phyloP scores from a whole-genome alignment of 2,113 vertebrate species.

The Pionites leucogaster region DNA sequence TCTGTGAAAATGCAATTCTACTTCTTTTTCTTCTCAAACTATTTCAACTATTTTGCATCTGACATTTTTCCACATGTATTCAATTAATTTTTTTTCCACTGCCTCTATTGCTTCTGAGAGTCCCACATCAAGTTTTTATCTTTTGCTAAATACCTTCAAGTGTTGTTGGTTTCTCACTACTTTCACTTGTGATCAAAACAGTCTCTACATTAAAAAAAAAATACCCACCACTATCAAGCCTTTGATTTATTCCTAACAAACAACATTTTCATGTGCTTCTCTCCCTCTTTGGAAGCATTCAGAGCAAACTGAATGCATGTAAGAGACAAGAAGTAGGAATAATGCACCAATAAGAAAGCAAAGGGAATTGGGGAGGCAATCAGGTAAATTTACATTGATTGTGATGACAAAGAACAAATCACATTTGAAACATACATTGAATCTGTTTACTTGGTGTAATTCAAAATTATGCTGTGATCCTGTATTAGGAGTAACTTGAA shows the following conservation, averaged over 20 bases:
- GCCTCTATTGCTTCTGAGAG: background rate
- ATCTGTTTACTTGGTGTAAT: background rate
- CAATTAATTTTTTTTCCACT: background rate
- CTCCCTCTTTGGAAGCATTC: background rate
- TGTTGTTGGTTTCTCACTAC: background rate
- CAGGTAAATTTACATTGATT: background rate
- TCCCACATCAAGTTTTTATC: background rate
- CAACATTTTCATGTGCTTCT: background rate
- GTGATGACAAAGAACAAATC: background rate
- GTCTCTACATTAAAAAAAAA: background rate
- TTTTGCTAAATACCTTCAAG: background rate
- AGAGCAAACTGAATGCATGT: background rate
- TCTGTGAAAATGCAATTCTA: background rate
- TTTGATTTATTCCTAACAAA: background rate
- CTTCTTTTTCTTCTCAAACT: background rate
- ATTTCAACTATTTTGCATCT: background rate
- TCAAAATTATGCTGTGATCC: background rate
- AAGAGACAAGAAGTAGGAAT: background rate
- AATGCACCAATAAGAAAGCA: background rate
- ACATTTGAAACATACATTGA: background rate
- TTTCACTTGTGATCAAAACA: background rate
- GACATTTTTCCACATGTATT: background rate
- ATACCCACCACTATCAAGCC: fast-evolving
- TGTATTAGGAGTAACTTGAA: background rate
- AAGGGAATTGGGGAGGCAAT: background rate